Conservation (phyloP, 2,888 invertebrate genomes). For the Silvanus unidentatus region DNA sequence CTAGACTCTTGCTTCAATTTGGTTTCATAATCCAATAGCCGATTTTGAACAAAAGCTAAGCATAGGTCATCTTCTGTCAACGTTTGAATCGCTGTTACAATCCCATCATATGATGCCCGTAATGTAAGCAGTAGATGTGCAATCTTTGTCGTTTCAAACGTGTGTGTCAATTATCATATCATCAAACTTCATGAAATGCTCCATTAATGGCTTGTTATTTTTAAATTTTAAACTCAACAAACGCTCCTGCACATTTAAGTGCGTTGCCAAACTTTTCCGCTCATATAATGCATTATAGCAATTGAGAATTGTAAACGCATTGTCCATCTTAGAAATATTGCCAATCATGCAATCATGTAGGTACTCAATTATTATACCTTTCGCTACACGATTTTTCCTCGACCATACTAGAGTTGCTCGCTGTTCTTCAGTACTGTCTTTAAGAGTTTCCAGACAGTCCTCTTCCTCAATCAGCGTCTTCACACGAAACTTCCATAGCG, state of each 20-base stretch:
- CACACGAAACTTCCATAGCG: slow-evolving; percentile 6
- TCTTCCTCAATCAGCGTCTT: slow-evolving; percentile 5
- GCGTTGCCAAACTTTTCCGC: slow-evolving; percentile 20
- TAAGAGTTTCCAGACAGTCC: background rate
- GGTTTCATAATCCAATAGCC: slow-evolving; percentile 18
- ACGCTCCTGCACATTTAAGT: slow-evolving; percentile 10
- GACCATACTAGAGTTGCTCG: background rate
- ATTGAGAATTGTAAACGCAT: slow-evolving; percentile 1
- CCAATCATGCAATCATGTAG: slow-evolving; percentile 2
- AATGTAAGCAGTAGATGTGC: slow-evolving; percentile 33
- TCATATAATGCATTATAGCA: slow-evolving; percentile 20
- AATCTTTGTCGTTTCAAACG: slow-evolving; percentile 33
- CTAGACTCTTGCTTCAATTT: slow-evolving; percentile 4
- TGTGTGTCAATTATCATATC: slow-evolving; percentile 30
- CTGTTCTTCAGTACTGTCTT: background rate
- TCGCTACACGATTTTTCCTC: background rate
- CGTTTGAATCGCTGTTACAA: slow-evolving; percentile 38
- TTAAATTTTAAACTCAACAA: slow-evolving; percentile 11
- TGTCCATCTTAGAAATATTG: background rate
- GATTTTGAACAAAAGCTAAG: slow-evolving; percentile 34
- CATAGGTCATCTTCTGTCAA: slow-evolving; percentile 30
- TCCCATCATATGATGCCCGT: slow-evolving; percentile 31
- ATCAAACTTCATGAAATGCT: slow-evolving; percentile 33
- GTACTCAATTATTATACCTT: slow-evolving; percentile 1
- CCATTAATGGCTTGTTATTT: slow-evolving; percentile 9